Conservation (phyloP, 2,888 invertebrate species). For the Chrysina gloriosa region DNA sequence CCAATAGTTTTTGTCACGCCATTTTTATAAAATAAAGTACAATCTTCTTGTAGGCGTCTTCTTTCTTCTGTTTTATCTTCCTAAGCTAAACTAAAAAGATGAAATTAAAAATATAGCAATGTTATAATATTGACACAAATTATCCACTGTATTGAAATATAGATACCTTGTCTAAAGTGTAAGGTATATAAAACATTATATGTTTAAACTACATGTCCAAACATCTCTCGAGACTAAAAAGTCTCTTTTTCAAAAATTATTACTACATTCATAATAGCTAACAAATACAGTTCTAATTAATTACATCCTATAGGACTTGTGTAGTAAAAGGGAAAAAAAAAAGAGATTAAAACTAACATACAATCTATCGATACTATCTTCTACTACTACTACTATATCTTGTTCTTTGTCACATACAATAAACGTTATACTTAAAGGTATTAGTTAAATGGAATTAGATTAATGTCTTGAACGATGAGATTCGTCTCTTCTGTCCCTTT, state of each 20-base stretch:
- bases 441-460: constrained; percentile 12
- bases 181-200: no score
- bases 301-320: no score
- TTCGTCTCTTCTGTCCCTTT: constrained; percentile 75
- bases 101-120: no score
- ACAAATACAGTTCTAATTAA: no score
- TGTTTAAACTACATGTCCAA: no score
- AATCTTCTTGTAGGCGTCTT: constrained; percentile 57
- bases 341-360: constrained; percentile 18
- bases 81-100: constrained; percentile 30
- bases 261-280: no score
- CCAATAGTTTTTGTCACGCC: constrained; percentile 53
- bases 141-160: no score
- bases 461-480: constrained; percentile 79
- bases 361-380: neutral
- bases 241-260: no score
- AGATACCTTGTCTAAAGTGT: no score
- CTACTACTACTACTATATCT: neutral
- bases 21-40: constrained; percentile 57
- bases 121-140: no score
- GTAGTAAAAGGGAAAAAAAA: no score
- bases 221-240: no score
- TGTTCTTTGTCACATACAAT: constrained; percentile 4
- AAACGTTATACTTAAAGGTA: constrained; percentile 22
- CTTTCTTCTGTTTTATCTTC: constrained; percentile 47